A percentile compares a stretch with the other conserved stretches of the same genome.
Evolutionary conservation across 2,888 invertebrate species (phyloP).

Genomic region (Leptinotarsa peninsularis): DNA sequence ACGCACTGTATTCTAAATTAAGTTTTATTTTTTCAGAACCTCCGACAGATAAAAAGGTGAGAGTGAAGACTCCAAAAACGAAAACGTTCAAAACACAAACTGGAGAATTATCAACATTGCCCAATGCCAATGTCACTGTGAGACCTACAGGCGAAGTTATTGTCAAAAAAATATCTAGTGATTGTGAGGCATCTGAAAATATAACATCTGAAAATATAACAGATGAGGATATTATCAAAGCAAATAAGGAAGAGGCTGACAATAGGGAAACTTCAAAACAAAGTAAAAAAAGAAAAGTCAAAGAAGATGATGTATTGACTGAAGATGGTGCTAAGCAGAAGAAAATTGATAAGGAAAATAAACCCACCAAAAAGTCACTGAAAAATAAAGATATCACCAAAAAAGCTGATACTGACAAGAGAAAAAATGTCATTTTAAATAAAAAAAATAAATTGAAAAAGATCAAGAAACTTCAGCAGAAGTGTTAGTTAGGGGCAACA

Average conservation of each 20-base stretch:
- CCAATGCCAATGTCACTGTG: slow-evolving; percentile 69
- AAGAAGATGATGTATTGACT: background rate
- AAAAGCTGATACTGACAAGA: background rate
- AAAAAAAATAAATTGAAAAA: slow-evolving; percentile 6
- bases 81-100: slow-evolving; percentile 63
- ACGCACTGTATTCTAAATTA: too few species aligned
- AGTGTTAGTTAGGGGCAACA: background rate
- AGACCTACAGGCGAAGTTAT: slow-evolving; percentile 72
- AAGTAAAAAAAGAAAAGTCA: background rate
- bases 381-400: background rate
- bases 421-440: background rate
- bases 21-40: slow-evolving; percentile 67
- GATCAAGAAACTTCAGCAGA: slow-evolving; percentile 2
- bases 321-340: background rate
- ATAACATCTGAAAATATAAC: slow-evolving; percentile 16
- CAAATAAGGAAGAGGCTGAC: slow-evolving; percentile 19
- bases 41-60: slow-evolving; percentile 69
- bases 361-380: background rate
- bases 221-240: slow-evolving; percentile 22
- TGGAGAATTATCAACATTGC: slow-evolving; percentile 73
- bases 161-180: slow-evolving; percentile 29
- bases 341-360: background rate
- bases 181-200: background rate
- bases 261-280: background rate
- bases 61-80: slow-evolving; percentile 69